phyloP scores from a whole-genome alignment of 2,113 vertebrate species.

The Gasterosteus nipponicus region DNA sequence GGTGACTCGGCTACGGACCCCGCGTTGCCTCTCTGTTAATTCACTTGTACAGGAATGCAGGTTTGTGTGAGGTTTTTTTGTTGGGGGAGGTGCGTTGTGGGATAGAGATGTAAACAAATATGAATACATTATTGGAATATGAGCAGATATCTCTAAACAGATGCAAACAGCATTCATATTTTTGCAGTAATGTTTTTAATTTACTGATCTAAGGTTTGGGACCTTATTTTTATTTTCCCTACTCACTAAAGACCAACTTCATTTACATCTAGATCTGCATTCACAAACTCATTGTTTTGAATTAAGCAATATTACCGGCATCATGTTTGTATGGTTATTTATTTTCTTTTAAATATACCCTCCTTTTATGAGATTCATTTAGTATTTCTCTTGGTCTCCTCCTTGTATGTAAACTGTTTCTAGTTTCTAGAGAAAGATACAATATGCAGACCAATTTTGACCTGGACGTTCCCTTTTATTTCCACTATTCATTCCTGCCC shows the following conservation, averaged over 20 bases:
- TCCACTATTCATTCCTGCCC: background rate
- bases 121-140: background rate
- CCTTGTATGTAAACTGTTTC: background rate
- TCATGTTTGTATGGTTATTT: background rate
- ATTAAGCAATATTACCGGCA: background rate
- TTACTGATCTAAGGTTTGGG: background rate
- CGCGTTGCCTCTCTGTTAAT: conserved; percentile 31
- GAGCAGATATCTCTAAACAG: background rate
- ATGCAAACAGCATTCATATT: background rate
- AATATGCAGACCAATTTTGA: background rate
- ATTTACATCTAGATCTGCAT: background rate
- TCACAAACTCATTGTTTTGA: background rate
- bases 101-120: background rate
- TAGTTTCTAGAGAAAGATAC: background rate
- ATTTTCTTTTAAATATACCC: background rate
- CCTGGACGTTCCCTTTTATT: background rate
- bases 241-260: background rate
- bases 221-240: background rate
- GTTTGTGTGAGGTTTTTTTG: background rate
- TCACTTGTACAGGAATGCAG: background rate
- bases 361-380: background rate
- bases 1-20: conserved; percentile 41
- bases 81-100: background rate
- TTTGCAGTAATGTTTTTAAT: background rate
- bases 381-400: background rate